Percentiles rank a stretch among this genome's conserved stretches.
phyloP scores from a whole-genome alignment of 1,140 invertebrate genomes.

The Pseudomyrmex cubaensis region DNA sequence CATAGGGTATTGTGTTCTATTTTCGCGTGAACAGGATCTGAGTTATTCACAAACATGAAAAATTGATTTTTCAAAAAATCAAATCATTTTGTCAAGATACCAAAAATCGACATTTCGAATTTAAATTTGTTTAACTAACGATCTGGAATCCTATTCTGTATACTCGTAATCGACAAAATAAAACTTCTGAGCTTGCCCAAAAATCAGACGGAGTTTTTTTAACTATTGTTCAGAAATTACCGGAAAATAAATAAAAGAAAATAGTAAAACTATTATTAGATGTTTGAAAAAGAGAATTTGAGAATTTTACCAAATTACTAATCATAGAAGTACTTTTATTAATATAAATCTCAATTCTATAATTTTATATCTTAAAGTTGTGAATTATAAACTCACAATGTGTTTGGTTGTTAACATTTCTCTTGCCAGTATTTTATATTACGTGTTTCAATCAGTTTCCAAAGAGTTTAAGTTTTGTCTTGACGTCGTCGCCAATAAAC shows the following conservation, averaged over 20 bases:
- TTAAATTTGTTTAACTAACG: background rate
- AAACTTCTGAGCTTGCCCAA: too few relatives aligned
- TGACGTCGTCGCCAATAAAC: slow-evolving; percentile 50
- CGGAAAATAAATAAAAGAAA: too few relatives aligned
- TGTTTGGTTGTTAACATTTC: slow-evolving; percentile 3
- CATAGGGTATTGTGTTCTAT: slow-evolving; percentile 76
- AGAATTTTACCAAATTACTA: background rate
- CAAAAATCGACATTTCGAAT: background rate
- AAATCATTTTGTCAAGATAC: background rate
- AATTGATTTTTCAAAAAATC: slow-evolving; percentile 36
- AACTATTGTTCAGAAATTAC: too few relatives aligned
- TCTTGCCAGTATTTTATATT: slow-evolving; percentile 11
- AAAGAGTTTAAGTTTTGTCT: slow-evolving; percentile 63
- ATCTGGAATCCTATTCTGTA: too few relatives aligned
- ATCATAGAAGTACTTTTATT: background rate
- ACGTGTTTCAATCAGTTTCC: slow-evolving; percentile 18
- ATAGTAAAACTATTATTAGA: too few relatives aligned
- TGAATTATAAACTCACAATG: slow-evolving; percentile 6
- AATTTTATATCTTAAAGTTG: background rate
- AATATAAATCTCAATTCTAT: background rate
- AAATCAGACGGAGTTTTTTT: too few relatives aligned
- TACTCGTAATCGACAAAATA: too few relatives aligned
- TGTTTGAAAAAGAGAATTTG: too few relatives aligned
- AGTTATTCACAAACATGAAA: slow-evolving; percentile 78
- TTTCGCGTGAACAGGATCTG: slow-evolving; percentile 79